Conservation (phyloP, 1,140 invertebrate genomes). For the Notospermus geniculatus region DNA sequence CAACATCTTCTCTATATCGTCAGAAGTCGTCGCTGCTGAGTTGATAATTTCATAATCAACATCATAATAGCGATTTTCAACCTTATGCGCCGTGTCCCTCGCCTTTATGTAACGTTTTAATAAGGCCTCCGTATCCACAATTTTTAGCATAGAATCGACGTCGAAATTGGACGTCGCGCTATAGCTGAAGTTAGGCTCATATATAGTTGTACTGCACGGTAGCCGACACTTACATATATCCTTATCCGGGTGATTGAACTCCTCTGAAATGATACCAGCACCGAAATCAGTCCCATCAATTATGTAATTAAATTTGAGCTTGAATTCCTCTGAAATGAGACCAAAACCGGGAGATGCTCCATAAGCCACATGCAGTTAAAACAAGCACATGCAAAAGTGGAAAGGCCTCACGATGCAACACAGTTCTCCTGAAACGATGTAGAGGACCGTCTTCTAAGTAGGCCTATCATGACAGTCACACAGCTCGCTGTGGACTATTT, state of each 20-base stretch:
- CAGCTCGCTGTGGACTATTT: too few relatives aligned
- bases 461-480: too few relatives aligned
- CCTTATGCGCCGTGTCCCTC: constrained; percentile 25
- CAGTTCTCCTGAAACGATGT: too few relatives aligned
- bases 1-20: constrained; percentile 19
- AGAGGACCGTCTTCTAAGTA: too few relatives aligned
- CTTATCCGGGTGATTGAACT: constrained; percentile 12
- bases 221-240: constrained; percentile 31
- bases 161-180: constrained; percentile 32
- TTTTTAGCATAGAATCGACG: constrained; percentile 21
- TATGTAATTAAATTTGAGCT: too few relatives aligned
- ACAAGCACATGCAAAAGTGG: too few relatives aligned
- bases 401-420: too few relatives aligned
- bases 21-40: constrained; percentile 8
- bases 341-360: background rate
- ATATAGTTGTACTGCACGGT: constrained; percentile 30
- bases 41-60: constrained; percentile 15
- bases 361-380: too few relatives aligned
- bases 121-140: constrained; percentile 9
- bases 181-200: constrained; percentile 34
- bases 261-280: constrained; percentile 18
- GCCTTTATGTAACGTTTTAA: constrained; percentile 21
- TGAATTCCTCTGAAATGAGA: constrained; percentile 18
- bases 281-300: background rate
- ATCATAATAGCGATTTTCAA: constrained; percentile 25